These are phyloP conservation scores for Stenichneumon culpator DNA, from an alignment of 2,888 invertebrate genomes.

Conservation along the genomic window DNA sequence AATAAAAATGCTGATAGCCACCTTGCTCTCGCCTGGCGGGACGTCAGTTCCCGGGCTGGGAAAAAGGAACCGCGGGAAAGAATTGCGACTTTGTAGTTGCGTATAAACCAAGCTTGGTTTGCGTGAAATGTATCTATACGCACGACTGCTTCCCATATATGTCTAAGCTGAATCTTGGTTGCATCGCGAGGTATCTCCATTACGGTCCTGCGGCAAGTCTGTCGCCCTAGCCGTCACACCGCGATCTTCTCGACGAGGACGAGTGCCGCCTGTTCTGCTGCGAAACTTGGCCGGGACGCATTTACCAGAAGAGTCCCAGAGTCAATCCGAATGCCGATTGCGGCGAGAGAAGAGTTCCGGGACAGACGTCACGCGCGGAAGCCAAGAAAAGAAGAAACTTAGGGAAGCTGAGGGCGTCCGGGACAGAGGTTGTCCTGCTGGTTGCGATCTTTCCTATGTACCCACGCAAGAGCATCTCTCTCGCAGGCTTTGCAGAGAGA, in stretches of 20 bases:
- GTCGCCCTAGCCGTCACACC: slow-evolving; percentile 40
- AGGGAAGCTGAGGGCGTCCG: background rate
- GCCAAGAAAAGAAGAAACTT: background rate
- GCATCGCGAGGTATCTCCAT: slow-evolving; percentile 54
- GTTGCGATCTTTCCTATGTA: background rate
- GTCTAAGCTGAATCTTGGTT: slow-evolving; percentile 22
- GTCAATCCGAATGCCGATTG: background rate
- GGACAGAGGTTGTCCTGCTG: background rate
- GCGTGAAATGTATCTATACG: slow-evolving; percentile 10
- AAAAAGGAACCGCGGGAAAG: slow-evolving; percentile 35
- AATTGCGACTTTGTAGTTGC: slow-evolving; percentile 16
- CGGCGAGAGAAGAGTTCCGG: background rate
- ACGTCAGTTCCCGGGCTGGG: slow-evolving; percentile 11
- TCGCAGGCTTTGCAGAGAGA: background rate
- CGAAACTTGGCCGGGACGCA: background rate
- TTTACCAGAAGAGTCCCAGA: background rate
- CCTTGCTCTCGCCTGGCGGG: background rate
- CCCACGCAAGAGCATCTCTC: background rate
- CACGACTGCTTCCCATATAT: too few species aligned
- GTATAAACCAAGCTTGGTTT: background rate
- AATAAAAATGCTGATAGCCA: slow-evolving; percentile 16
- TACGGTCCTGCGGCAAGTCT: slow-evolving; percentile 17
- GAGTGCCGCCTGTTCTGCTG: background rate
- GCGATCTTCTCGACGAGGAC: background rate
- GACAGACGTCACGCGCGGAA: background rate